Base-by-base conservation (phyloP, 2,888 invertebrate genomes). In the Cataglyphis altisquamis region DNA sequence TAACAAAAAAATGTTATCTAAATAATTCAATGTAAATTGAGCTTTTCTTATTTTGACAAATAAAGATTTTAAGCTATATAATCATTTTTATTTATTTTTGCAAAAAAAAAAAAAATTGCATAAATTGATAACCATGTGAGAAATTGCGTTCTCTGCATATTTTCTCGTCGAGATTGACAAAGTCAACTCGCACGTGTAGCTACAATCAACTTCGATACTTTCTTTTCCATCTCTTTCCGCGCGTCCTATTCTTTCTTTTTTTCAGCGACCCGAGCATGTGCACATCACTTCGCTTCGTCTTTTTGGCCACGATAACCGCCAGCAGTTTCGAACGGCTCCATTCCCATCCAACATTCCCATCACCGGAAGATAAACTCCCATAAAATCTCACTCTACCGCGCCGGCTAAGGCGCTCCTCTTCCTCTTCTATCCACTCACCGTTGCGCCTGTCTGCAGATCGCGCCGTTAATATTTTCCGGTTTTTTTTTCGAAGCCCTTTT, bases 301-400 rank as follows among this genome's bases (percentile, higher is more conserved):
- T 63, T 82, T 86, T 80, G 77, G 82, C 86, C 84, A 74, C 81
- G 85, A 72, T 89, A 90, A 90, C 90, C 89, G 88, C 67, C 87
- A 86, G 86, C 89, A 90, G 88, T 91, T 90, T 88, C 82, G 87
- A 91, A 90, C 84, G 87, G 88, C 88, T 89, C 87, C 90, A 89
- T 91, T 91, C 88, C 84, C 88, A 87, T 90, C 89, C 74, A 84
- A 87, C 89, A 73, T 90, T 90, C 89, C 91, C 93, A 92, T 92
- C 89, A 88, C 84, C 88, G 89, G 86, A 91, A 92, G 92, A 93
- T 93, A 92, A 92, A 92, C 93, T 92, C 90, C 91, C 90, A 93
- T 93, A 92, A 93, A 94, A 92, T 93, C 92, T 91, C 90, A 89
- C 89, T 52, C 52, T 90, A 90, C 88, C 90, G 88, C 90, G 90